Conservation (phyloP, 2,888 invertebrate genomes). For the Brenthis ino region DNA sequence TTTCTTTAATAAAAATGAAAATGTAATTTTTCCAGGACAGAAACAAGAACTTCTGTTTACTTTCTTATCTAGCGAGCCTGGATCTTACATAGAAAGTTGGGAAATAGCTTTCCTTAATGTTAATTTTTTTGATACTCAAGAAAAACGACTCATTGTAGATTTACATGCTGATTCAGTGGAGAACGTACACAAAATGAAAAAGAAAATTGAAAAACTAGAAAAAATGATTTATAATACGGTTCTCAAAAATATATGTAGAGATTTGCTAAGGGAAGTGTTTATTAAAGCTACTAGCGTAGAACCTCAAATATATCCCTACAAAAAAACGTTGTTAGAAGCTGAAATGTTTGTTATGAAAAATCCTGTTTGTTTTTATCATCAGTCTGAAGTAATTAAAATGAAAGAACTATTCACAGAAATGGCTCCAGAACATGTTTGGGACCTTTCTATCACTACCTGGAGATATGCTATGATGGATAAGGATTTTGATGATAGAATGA, state of each 20-base stretch:
- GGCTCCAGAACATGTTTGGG: constrained; percentile 55
- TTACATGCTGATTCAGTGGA: constrained; percentile 64
- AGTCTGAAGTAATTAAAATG: constrained; percentile 66
- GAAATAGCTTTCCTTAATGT: constrained; percentile 71
- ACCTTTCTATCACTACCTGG: constrained; percentile 66
- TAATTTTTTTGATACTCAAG: constrained; percentile 57
- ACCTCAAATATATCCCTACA: constrained; percentile 65
- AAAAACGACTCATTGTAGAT: constrained; percentile 58
- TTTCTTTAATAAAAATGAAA: constrained; percentile 82
- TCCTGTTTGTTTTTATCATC: constrained; percentile 72
- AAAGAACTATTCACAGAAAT: constrained; percentile 60
- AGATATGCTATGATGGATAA: constrained; percentile 62
- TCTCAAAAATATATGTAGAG: constrained; percentile 48
- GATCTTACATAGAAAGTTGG: constrained; percentile 74
- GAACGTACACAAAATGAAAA: constrained; percentile 48
- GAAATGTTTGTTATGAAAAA: constrained; percentile 73
- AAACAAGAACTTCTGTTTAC: constrained; percentile 68
- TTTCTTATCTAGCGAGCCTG: constrained; percentile 67
- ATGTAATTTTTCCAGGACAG: constrained; percentile 77
- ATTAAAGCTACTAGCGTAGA: constrained; percentile 49
- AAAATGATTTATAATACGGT: constrained; percentile 53
- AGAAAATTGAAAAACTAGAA: constrained; percentile 53
- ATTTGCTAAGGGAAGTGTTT: constrained; percentile 52
- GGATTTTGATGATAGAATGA: constrained; percentile 66
- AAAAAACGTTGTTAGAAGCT: constrained; percentile 62